Percentiles rank a stretch among this genome's conserved stretches.
Conservation (phyloP, 1,140 invertebrate species). For the Chironomus striatipennis region DNA sequence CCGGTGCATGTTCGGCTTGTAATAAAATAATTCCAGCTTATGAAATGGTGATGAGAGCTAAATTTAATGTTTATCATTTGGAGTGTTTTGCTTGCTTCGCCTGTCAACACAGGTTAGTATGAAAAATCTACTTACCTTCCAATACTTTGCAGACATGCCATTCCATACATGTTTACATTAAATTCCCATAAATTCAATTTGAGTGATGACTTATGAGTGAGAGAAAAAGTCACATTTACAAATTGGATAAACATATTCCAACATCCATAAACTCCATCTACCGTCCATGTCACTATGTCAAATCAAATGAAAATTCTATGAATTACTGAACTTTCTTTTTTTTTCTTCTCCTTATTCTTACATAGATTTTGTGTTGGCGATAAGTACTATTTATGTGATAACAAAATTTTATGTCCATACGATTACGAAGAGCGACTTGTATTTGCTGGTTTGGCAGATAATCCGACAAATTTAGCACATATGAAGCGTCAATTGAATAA, state of each 20-base stretch:
- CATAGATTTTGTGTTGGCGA: conserved; percentile 91
- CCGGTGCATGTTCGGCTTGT: conserved; percentile 85
- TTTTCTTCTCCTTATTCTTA: neutral
- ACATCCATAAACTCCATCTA: neutral
- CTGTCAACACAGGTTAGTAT: conserved; percentile 85
- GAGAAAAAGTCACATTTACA: neutral
- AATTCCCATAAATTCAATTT: neutral
- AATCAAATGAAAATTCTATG: neutral
- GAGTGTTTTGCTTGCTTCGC: conserved; percentile 96
- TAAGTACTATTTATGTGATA: conserved; percentile 84
- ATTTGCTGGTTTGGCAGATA: conserved; percentile 81
- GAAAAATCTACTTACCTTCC: neutral
- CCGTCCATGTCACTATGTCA: neutral
- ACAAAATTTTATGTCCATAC: conserved; percentile 89
- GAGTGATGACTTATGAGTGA: neutral
- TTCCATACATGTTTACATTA: neutral
- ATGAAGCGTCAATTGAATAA: conserved; percentile 77
- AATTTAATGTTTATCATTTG: conserved; percentile 89
- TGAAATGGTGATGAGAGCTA: conserved; percentile 95
- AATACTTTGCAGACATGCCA: neutral
- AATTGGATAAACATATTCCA: conserved; percentile 7
- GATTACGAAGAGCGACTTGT: conserved; percentile 87
- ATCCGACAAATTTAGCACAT: conserved; percentile 75
- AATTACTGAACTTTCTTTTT: neutral
- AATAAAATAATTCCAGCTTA: conserved; percentile 91